Conservation (phyloP, 2,888 invertebrate species). For the Protodeltote pygarga region DNA sequence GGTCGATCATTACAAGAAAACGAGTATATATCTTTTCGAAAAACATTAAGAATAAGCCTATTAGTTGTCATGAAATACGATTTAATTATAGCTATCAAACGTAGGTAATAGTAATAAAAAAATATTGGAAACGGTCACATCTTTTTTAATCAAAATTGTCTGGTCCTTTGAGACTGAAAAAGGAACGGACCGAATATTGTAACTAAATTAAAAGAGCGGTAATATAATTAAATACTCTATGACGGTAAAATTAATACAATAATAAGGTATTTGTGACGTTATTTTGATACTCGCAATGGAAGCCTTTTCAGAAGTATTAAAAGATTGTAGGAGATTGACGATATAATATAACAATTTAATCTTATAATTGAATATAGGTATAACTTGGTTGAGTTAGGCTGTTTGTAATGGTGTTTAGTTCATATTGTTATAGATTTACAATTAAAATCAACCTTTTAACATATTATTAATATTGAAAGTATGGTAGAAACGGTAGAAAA, state of each 20-base stretch:
- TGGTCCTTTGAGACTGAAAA: background rate
- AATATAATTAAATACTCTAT: background rate
- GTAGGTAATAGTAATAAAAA: too few relatives aligned
- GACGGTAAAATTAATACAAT: conserved; percentile 12
- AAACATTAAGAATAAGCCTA: too few relatives aligned
- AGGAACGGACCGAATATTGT: too few relatives aligned
- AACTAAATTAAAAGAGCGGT: background rate
- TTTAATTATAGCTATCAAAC: background rate
- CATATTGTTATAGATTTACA: too few relatives aligned
- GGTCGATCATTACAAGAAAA: too few relatives aligned
- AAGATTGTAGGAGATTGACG: conserved; percentile 5
- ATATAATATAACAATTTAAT: conserved; percentile 31
- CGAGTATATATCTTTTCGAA: too few relatives aligned
- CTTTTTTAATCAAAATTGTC: too few relatives aligned
- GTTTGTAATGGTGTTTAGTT: background rate
- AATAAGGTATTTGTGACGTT: conserved; percentile 4
- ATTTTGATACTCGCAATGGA: conserved; percentile 37
- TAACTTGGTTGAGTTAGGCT: conserved; percentile 16
- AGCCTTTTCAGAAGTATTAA: conserved; percentile 36
- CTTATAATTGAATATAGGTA: conserved; percentile 33
- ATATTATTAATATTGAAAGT: too few relatives aligned
- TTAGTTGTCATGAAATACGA: background rate
- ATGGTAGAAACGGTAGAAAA: too few relatives aligned
- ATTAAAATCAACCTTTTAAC: too few relatives aligned
- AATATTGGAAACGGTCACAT: too few relatives aligned